A percentile compares a stretch with the other conserved stretches of the same genome.
These are phyloP conservation scores for Gavialis gangeticus DNA, from an alignment of 2,113 vertebrate species.

Conservation along the genomic window DNA sequence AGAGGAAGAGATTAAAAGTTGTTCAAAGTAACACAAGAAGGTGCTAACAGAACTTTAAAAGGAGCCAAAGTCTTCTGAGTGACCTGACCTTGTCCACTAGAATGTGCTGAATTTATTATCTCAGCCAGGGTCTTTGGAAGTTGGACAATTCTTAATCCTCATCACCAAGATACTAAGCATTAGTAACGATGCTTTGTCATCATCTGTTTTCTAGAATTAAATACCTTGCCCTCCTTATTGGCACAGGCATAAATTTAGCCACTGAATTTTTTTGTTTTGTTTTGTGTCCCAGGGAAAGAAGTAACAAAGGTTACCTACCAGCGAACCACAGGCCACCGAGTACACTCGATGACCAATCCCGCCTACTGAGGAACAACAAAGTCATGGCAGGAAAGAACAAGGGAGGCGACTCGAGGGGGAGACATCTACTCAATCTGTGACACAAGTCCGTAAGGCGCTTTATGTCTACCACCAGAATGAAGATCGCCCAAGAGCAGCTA, in stretches of 20 bases:
- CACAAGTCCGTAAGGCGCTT: too few species aligned
- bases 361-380: too few species aligned
- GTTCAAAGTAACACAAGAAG: background rate
- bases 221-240: accelerated
- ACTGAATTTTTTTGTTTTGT: background rate
- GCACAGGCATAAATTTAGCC: background rate
- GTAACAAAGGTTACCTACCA: too few species aligned
- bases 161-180: background rate
- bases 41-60: background rate
- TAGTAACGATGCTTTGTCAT: too few species aligned
- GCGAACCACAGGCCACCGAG: too few species aligned
- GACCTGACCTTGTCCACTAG: background rate
- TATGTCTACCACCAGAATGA: too few species aligned
- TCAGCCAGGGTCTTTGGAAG: background rate
- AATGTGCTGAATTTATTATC: background rate
- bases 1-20: background rate
- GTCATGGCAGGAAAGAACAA: too few species aligned
- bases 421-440: too few species aligned
- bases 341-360: too few species aligned
- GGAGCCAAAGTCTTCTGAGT: background rate
- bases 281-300: too few species aligned
- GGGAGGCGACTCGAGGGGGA: too few species aligned
- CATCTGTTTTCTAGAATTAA: background rate
- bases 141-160: background rate
- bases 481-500: too few species aligned